phyloP scores from a whole-genome alignment of 2,113 vertebrate species.

The Phaetusa simplex region DNA sequence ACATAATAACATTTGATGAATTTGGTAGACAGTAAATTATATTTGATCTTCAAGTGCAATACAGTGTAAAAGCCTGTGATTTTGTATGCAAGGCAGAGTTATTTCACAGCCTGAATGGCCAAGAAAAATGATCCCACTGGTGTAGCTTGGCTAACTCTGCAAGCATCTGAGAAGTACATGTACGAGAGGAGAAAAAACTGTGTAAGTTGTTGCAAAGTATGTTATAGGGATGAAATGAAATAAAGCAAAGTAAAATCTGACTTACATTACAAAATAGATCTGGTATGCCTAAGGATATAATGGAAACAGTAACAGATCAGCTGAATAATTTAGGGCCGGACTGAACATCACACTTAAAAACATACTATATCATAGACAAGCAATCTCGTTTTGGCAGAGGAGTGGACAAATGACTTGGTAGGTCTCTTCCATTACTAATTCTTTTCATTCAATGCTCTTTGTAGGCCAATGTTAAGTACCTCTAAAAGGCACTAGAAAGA shows the following conservation, averaged over 20 bases:
- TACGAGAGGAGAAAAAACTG: not conserved
- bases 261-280: not conserved
- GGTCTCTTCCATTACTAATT: slow-evolving; percentile 20
- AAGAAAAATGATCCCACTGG: not conserved
- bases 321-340: not conserved
- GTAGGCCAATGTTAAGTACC: slow-evolving; percentile 33
- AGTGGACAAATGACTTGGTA: slow-evolving; percentile 1
- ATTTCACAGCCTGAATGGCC: not conserved
- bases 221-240: not conserved
- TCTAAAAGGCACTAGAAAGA: slow-evolving; percentile 40
- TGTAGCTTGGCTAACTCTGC: not conserved
- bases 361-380: not conserved
- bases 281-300: not conserved
- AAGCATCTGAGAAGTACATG: not conserved
- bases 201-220: not conserved
- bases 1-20: not conserved
- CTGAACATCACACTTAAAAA: not conserved
- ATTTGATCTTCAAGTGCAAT: not conserved
- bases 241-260: not conserved
- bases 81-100: not conserved
- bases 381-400: not conserved
- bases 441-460: slow-evolving; percentile 8
- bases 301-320: not conserved
- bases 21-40: not conserved
- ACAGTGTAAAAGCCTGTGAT: not conserved